Base-by-base conservation (phyloP, 2,113 vertebrate species). In the Ophiodon elongatus region DNA sequence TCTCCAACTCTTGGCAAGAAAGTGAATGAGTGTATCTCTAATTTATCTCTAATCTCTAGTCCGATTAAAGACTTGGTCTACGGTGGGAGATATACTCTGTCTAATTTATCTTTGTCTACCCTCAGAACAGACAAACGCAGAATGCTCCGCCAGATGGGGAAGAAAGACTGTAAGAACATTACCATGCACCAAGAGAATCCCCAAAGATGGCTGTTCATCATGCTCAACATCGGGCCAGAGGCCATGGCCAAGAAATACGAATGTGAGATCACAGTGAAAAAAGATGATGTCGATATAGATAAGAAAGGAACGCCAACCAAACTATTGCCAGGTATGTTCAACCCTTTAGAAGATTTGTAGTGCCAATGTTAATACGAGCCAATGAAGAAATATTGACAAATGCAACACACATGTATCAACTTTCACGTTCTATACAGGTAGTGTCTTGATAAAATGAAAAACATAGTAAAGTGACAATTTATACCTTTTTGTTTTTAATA, bases 271-370 rank as follows among this genome's bases (percentile, higher is more conserved):
- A 73, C 73, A 0, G 8, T 25, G 41, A 1, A 2, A 0, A 1
- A 0, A 0, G 0, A 27, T 0, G 0, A 2, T 1, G 0, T 37
- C 0, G 7, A 82, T 25, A 0, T 1, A 0, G 31, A 4, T 0
- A 0, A 0, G 29, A 1, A 0, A 14, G 62, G 67, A 65, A 27
- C 0, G 13, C 39, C 41, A 1, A 87, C 82, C 35, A 57, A 1
- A 47, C 72, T 89, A 0, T 19, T 25, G 7, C 25, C 19, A 69
- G 79, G 84, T 88, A 79, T 21, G 86, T 84, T 76, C 21, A 31
- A 25, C 33, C 7, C 9, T 47, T 8, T 65, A 17, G n/a, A 54
- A 5, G 5, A 29, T 54, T 13, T 37, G 23, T 25, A 50, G 41
- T 33, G 52, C 13, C 7, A 23, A 4, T 63, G 8, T 33, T n/a